Evolutionary conservation across 2,888 invertebrate species (phyloP), one percentile per base, ranked within the genome.

Genomic region (Zaprionus bogoriensis): DNA sequence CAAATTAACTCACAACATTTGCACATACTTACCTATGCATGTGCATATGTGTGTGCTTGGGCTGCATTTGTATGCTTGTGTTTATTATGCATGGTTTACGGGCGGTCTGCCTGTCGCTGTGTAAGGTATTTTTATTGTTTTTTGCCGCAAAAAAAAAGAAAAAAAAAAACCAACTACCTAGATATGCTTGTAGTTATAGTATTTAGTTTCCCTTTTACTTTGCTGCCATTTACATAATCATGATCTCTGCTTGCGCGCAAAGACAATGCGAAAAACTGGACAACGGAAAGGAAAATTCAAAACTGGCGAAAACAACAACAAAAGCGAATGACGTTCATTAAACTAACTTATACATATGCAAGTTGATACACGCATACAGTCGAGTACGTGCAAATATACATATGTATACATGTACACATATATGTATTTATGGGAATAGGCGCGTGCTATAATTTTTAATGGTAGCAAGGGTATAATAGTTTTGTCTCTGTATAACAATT

Each of bases 201-300:
- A 80, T 86, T 81, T 86, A 83, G 87, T 81, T 81, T 81, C 87
- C 80, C 80, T 81, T 80, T 81, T 81, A 81, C 87, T 80, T 86
- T 76, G 74, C 77, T 44, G 62, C 77, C 65, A 76, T 80, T 80
- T 81, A 80, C 87, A 86, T 81, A 81, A 81, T 80, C 83, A 70
- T 82, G 55, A 74, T 77, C 55, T 69, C 67, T 61, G 45, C 17
- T 58, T 62, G 67, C 57, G 62, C 58, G 36, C 70, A 74, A 67
- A 77, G 65, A 77, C 74, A 46, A 55, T 12, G 51, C 47, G 52
- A 38, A 52, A 54, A 41, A 60, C 65, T 59, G 66, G 66, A 70
- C 71, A 73, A 32, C 28, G 51, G 52, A 61, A 54, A 67, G 55
- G 53, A 58, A 62, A 70, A 58, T 42, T 48, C 62, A 61, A 57